Evolutionary conservation across 2,888 invertebrate genomes (phyloP).

Genomic region (Aporophyla nigra): DNA sequence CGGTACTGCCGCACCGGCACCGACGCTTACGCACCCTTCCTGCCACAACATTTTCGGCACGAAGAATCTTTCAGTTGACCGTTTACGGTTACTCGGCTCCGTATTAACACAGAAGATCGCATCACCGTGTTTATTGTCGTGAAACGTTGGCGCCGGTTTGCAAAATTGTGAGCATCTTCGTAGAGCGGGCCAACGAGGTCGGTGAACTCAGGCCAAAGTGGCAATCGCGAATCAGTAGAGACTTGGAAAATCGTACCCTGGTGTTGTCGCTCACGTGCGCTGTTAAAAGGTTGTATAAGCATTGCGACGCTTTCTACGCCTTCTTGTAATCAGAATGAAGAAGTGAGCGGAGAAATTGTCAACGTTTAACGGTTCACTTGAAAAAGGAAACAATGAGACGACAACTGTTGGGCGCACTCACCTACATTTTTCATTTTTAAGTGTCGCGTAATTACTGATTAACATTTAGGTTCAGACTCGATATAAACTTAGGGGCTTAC

Average conservation of each 20-base stretch:
- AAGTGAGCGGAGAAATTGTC: constrained; percentile 88
- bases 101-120: constrained; percentile 51
- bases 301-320: constrained; percentile 85
- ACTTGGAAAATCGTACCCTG: constrained; percentile 77
- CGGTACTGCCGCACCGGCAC: constrained; percentile 72
- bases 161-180: constrained; percentile 73
- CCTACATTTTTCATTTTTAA: constrained; percentile 48
- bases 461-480: constrained; percentile 37
- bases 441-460: constrained; percentile 39
- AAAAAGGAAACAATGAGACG: constrained; percentile 80
- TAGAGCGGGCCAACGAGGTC: constrained; percentile 79
- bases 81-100: constrained; percentile 61
- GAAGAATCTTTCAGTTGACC: constrained; percentile 56
- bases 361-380: constrained; percentile 80
- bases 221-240: constrained; percentile 79
- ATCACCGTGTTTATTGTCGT: constrained; percentile 63
- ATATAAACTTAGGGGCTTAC: constrained; percentile 7
- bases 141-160: constrained; percentile 72
- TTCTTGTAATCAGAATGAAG: constrained; percentile 85
- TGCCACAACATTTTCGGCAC: constrained; percentile 63
- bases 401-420: constrained; percentile 67
- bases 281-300: constrained; percentile 86
- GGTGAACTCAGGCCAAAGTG: constrained; percentile 78
- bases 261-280: constrained; percentile 76
- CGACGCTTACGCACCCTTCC: constrained; percentile 70